Base-by-base conservation (phyloP, 2,113 vertebrate species). In the Labeo rohita region DNA sequence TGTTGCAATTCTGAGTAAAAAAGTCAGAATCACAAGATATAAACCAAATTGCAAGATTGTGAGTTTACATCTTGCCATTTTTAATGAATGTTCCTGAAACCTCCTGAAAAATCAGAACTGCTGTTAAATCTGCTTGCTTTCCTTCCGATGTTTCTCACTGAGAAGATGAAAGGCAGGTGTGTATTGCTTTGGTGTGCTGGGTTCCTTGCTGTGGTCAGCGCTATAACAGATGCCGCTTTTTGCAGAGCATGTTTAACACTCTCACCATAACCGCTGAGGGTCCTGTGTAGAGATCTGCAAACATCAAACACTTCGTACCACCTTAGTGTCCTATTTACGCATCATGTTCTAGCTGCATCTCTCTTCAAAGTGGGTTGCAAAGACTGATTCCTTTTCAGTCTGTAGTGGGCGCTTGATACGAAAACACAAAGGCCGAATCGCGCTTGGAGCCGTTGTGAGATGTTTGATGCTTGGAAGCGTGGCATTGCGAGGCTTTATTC, bases 181-280 rank as follows among this genome's bases (percentile, higher is more conserved):
- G 78, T 80, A n/a, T n/a, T n/a, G n/a, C 28, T 49, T 63, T 74
- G 21, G 56, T 80, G 56, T 80, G 59, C 2, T 8, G 9, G 18
- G 54, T 34, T 66, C 63, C 63, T 66, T 50, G 45, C 80, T 82
- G 80, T 68, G 80, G 80, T 82, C 80, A 50, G 77, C n/a, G 3
- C 21, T 10, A 8, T 80, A 21, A 81, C 39, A 82, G 80, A 68
- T 66, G 56, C 52, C 23, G n/a, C 18, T 52, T 68, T 68, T 76
- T 34, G 74, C 74, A 50, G 13, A 76, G 74, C 13, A 1, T 3
- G 6, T 76, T 23, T 68, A 80, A 80, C 21, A 8, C 59, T 65
- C 54, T 16, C 23, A 10, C 10, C 65, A 84, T 45, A 84, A 83
- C 85, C 73, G 8, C 83, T 79, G 56, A 84, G 75, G 61, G 73